These are phyloP conservation scores for Anabacerthia variegaticeps DNA, from an alignment of 2,797 vertebrate species.

Conservation along the genomic window DNA sequence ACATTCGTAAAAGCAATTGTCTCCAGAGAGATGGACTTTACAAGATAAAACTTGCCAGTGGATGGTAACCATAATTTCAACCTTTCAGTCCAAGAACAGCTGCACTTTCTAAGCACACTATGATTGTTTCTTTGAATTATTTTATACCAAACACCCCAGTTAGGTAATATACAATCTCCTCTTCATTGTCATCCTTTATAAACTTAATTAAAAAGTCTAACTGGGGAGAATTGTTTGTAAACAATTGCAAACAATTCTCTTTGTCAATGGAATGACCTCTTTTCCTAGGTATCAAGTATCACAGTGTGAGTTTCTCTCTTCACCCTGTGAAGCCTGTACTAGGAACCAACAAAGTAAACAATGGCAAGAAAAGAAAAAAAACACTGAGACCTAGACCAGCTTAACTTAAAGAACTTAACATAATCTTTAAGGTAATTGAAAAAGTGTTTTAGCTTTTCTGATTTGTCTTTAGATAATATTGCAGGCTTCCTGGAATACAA, in stretches of 20 bases:
- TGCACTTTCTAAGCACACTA: neutral
- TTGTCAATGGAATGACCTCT: neutral
- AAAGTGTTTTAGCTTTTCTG: neutral
- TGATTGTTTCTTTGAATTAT: neutral
- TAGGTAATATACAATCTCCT: neutral
- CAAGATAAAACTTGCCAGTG: neutral
- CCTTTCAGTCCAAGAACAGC: neutral
- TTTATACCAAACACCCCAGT: neutral
- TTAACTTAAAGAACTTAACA: neutral
- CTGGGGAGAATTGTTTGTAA: slow-evolving; percentile 15
- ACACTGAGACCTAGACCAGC: neutral
- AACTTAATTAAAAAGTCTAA: neutral
- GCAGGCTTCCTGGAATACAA: neutral
- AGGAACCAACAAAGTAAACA: slow-evolving; percentile 45
- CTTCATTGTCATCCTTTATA: neutral
- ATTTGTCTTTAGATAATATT: neutral
- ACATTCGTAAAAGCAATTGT: neutral
- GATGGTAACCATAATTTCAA: neutral
- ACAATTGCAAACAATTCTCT: neutral
- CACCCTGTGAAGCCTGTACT: neutral
- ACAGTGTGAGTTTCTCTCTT: slow-evolving; percentile 31
- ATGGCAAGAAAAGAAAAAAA: neutral
- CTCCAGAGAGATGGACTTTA: neutral
- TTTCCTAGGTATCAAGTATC: neutral
- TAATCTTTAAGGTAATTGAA: neutral